phyloP scores from a whole-genome alignment of 1,140 invertebrate genomes.

The Aphelinus certus region DNA sequence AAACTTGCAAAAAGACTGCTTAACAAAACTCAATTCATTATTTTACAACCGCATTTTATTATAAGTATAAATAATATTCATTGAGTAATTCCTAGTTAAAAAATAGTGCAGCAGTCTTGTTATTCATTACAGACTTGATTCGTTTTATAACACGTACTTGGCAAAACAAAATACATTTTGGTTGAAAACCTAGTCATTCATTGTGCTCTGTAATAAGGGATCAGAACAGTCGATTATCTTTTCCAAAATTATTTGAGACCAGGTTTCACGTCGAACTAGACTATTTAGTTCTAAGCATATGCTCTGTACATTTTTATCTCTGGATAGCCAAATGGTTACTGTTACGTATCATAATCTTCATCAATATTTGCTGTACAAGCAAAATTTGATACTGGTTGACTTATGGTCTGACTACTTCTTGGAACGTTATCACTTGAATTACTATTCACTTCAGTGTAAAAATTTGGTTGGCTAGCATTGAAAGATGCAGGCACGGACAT shows the following conservation, averaged over 20 bases:
- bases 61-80: too few relatives aligned
- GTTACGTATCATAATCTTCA: constrained; percentile 65
- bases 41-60: too few relatives aligned
- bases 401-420: constrained; percentile 41
- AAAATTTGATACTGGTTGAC: constrained; percentile 56
- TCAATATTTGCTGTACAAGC: constrained; percentile 59
- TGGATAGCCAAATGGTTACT: neutral
- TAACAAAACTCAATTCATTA: too few relatives aligned
- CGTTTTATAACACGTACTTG: constrained; percentile 36
- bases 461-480: constrained; percentile 60
- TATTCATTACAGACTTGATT: constrained; percentile 36
- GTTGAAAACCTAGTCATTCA: constrained; percentile 25
- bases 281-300: constrained; percentile 16
- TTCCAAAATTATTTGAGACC: constrained; percentile 34
- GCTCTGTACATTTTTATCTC: constrained; percentile 23
- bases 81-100: neutral
- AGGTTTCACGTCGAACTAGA: constrained; percentile 30
- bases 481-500: constrained; percentile 58
- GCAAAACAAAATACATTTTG: constrained; percentile 9
- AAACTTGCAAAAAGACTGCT: too few relatives aligned
- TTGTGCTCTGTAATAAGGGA: neutral
- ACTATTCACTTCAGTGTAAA: constrained; percentile 62
- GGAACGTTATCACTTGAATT: constrained; percentile 48
- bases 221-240: constrained; percentile 20
- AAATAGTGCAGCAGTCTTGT: constrained; percentile 41